A percentile compares a stretch with the other conserved stretches of the same genome.
These are phyloP conservation scores for Caenorhabditis afra DNA, from an alignment of 2,888 invertebrate species.

Conservation along the genomic window DNA sequence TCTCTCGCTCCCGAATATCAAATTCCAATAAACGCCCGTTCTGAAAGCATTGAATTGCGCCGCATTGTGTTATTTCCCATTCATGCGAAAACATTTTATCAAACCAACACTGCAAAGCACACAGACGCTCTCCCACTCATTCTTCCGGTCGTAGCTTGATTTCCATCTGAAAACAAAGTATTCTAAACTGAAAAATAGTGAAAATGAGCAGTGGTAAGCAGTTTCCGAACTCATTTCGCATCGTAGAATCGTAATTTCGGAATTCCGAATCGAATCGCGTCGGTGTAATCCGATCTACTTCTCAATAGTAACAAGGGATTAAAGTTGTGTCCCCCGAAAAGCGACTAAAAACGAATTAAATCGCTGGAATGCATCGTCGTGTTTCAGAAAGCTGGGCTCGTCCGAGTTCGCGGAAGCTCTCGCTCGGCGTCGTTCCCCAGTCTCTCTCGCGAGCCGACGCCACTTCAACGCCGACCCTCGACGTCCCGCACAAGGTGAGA, in stretches of 20 bases:
- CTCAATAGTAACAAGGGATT: constrained; percentile 2
- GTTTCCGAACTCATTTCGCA: neutral
- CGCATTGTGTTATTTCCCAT: constrained; percentile 45
- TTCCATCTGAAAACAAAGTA: neutral
- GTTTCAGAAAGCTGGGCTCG: constrained; percentile 34
- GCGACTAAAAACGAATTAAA: neutral
- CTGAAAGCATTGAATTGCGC: constrained; percentile 16
- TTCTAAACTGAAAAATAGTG: neutral
- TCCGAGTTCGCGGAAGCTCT: constrained; percentile 42
- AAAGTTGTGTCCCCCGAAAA: neutral
- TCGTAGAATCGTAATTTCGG: no score
- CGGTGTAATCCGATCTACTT: no score
- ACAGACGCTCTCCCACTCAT: constrained; percentile 14
- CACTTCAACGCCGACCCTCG: constrained; percentile 45
- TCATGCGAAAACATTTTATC: constrained; percentile 41
- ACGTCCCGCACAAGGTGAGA: constrained; percentile 34
- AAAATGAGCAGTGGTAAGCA: constrained; percentile 30
- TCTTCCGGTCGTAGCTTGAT: neutral
- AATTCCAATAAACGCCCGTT: constrained; percentile 37
- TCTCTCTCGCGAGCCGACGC: constrained; percentile 37
- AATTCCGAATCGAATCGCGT: no score
- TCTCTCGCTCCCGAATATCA: constrained; percentile 14
- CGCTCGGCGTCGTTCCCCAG: constrained; percentile 41
- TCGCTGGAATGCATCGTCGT: no score
- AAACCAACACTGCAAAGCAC: constrained; percentile 21